Percentiles rank a stretch among this genome's conserved stretches.
These are phyloP conservation scores for Hyperoplus immaculatus DNA, from an alignment of 2,797 vertebrate species.

Conservation along the genomic window DNA sequence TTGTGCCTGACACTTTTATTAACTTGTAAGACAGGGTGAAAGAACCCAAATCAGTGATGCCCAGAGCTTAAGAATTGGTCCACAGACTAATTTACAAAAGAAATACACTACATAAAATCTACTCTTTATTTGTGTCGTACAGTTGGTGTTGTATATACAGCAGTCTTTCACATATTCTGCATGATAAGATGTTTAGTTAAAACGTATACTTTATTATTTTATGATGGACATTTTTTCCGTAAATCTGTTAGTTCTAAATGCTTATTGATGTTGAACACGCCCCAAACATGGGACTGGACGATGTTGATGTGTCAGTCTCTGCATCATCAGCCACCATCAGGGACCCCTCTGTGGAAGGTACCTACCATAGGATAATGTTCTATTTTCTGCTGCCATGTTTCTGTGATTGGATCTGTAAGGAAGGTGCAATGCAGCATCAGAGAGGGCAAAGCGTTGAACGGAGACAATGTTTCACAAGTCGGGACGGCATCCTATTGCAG, in stretches of 20 bases:
- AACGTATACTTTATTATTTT: slow-evolving; percentile 24
- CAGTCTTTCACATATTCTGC: slow-evolving; percentile 20
- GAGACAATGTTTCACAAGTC: slow-evolving; percentile 42
- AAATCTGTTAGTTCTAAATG: slow-evolving; percentile 13
- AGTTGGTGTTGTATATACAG: slow-evolving; percentile 30
- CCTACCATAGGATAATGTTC: slow-evolving; percentile 21
- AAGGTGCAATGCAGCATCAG: slow-evolving; percentile 12
- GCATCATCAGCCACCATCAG: slow-evolving; percentile 28
- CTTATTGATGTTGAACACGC: slow-evolving; percentile 33
- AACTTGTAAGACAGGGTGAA: neutral
- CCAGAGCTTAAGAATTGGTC: slow-evolving; percentile 9
- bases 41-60: neutral
- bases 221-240: slow-evolving; percentile 6
- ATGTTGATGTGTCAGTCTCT: slow-evolving; percentile 19
- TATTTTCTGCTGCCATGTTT: slow-evolving; percentile 54
- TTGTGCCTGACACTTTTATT: neutral
- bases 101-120: slow-evolving; percentile 19
- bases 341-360: slow-evolving; percentile 11
- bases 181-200: slow-evolving; percentile 41
- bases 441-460: slow-evolving; percentile 18
- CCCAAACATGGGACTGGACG: slow-evolving; percentile 39
- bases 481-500: slow-evolving; percentile 1
- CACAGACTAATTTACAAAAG: slow-evolving; percentile 7
- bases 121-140: slow-evolving; percentile 1
- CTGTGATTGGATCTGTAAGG: slow-evolving; percentile 46